Evolutionary conservation across 2,113 vertebrate genomes (phyloP).

Genomic region (Sorex araneus): DNA sequence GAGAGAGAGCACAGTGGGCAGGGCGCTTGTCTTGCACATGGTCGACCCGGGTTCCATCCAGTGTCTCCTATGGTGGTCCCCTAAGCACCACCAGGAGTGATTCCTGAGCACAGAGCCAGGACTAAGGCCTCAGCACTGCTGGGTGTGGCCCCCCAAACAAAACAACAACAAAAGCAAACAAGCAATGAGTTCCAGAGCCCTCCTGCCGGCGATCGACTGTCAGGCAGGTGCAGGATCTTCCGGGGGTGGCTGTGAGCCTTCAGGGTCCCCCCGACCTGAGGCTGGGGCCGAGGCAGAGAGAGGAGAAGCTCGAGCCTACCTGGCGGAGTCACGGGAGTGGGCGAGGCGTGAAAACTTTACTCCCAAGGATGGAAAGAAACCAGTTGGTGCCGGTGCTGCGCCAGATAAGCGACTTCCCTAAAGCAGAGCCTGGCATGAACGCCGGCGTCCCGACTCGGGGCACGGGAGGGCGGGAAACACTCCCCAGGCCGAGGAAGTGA

Average conservation of each 20-base stretch:
- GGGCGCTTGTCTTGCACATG: too few relatives aligned
- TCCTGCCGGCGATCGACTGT: too few relatives aligned
- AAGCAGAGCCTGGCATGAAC: neutral
- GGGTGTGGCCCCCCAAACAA: neutral
- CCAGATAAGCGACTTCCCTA: neutral
- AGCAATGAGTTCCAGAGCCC: neutral
- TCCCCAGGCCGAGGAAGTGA: neutral
- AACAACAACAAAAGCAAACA: neutral
- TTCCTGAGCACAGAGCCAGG: too few relatives aligned
- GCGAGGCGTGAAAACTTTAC: neutral
- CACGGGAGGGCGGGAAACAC: too few relatives aligned
- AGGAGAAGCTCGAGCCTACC: too few relatives aligned
- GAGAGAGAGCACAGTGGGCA: too few relatives aligned
- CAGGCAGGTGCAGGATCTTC: too few relatives aligned
- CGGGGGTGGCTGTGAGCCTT: neutral
- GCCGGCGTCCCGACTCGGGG: neutral
- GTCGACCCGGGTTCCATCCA: neutral
- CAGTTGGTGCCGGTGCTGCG: neutral
- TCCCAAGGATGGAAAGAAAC: neutral
- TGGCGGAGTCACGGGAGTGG: too few relatives aligned
- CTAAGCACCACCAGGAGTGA: too few relatives aligned
- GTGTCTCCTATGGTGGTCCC: too few relatives aligned
- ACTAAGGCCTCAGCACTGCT: too few relatives aligned
- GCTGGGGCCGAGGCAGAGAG: too few relatives aligned
- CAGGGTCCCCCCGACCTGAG: neutral